A percentile compares a stretch with the other conserved stretches of the same genome.
Evolutionary conservation across 1,140 invertebrate genomes (phyloP).

Genomic region (Himalopsyche phryganea): DNA sequence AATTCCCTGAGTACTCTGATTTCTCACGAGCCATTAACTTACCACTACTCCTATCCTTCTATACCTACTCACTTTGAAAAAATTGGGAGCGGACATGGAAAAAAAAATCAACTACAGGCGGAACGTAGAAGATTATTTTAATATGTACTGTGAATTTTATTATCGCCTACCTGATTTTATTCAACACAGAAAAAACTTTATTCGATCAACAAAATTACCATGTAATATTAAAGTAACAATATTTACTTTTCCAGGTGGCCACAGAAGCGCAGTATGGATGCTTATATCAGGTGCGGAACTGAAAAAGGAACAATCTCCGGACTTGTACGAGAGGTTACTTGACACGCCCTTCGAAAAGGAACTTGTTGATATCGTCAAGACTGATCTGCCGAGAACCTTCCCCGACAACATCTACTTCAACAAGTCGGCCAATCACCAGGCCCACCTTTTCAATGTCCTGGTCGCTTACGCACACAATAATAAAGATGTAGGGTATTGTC

Average conservation of each 20-base stretch:
- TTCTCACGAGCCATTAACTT: too few relatives aligned
- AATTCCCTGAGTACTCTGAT: too few relatives aligned
- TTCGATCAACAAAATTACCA: too few relatives aligned
- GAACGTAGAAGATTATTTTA: too few relatives aligned
- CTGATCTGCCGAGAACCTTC: slow-evolving; percentile 85
- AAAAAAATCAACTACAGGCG: too few relatives aligned
- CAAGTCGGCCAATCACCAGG: slow-evolving; percentile 66
- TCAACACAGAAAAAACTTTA: too few relatives aligned
- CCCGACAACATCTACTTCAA: slow-evolving; percentile 92
- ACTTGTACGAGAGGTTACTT: slow-evolving; percentile 69
- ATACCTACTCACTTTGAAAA: too few relatives aligned
- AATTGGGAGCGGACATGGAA: too few relatives aligned
- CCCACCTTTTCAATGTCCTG: slow-evolving; percentile 79
- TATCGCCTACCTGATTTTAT: too few relatives aligned
- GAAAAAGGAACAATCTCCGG: slow-evolving; percentile 61
- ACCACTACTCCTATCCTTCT: too few relatives aligned
- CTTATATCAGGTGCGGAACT: slow-evolving; percentile 73
- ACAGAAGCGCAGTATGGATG: slow-evolving; percentile 74
- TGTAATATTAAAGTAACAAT: too few relatives aligned
- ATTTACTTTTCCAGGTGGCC: slow-evolving; percentile 64
- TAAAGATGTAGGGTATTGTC: slow-evolving; percentile 83
- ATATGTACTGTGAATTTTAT: too few relatives aligned
- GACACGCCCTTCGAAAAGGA: slow-evolving; percentile 62
- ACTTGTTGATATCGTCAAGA: slow-evolving; percentile 75
- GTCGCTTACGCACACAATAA: slow-evolving; percentile 88